Base-by-base conservation (phyloP, 64 coral and sea anemone genomes). In the Porites lutea region DNA sequence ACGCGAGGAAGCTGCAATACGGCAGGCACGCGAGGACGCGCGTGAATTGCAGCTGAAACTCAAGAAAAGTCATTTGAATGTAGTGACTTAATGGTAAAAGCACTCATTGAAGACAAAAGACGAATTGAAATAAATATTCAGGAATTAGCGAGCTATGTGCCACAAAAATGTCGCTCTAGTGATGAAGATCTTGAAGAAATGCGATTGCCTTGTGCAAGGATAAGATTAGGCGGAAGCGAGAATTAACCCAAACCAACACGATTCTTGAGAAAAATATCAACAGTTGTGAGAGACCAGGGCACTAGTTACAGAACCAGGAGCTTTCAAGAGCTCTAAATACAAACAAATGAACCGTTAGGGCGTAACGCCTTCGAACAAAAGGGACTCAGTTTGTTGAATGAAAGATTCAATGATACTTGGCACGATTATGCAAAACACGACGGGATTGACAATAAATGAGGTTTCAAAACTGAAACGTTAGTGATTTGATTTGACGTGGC, bases 11-110 rank as follows among this genome's bases (percentile, higher is more conserved):
- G 59, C 45, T 65, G 62, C 16, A 8, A 51, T 63, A 63, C 81
- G 81, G 19, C 15, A 18, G 16, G 81, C 37, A 20, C 61, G 52
- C 11, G 59, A 89, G 45, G 52, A 61, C 19, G 60, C 89, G 46
- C 59, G n/a, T 37, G 90, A 89, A 45, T 71, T 21, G 51, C 71
- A 90, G 52, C 16, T 89, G 15, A 79, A 53, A 82, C 63, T 89
- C 21, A 37, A 43, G 14, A 46, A 58, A 20, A 79, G 49, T 53
- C 90, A 88, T 73, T 12, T 53, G 54, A 87, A 90, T 55, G 37
- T 73, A 15, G 91, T 91, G 89, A 91, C 71, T 75, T 61, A 27
- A 55, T 91, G 48, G 74, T 84, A 14, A 86, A 70, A 86, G 69
- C 81, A 23, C 44, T 90, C 48, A 63, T 74, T 48, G 62, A 68